phyloP scores from a whole-genome alignment of 2,888 invertebrate species.

The Hesperia comma region DNA sequence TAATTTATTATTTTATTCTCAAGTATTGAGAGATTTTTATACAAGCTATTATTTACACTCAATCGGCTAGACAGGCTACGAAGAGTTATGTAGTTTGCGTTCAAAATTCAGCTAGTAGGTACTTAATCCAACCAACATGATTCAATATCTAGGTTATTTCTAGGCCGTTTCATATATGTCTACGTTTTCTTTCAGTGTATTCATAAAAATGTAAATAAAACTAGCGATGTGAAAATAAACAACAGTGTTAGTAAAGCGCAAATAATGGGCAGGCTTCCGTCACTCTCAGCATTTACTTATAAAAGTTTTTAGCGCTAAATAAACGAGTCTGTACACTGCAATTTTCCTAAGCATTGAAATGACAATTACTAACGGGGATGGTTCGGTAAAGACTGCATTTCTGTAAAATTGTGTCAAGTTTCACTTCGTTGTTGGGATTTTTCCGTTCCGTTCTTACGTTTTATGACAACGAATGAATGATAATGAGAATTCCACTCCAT shows the following conservation, averaged over 20 bases:
- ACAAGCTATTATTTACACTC: no score
- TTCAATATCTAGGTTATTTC: no score
- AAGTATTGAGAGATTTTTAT: no score
- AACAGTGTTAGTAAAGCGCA: not conserved
- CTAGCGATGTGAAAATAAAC: not conserved
- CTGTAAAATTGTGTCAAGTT: slow-evolving; percentile 36
- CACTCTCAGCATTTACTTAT: slow-evolving; percentile 28
- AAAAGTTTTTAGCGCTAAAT: slow-evolving; percentile 35
- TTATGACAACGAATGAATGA: slow-evolving; percentile 30
- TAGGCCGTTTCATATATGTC: no score
- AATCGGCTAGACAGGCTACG: no score
- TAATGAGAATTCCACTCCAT: slow-evolving; percentile 32
- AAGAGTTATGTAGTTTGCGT: no score
- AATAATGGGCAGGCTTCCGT: slow-evolving; percentile 20
- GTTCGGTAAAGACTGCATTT: slow-evolving; percentile 35
- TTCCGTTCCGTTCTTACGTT: slow-evolving; percentile 29
- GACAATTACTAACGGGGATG: slow-evolving; percentile 34
- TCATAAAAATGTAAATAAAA: not conserved
- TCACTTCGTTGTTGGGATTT: slow-evolving; percentile 34
- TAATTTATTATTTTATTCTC: no score
- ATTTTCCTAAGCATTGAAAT: slow-evolving; percentile 35
- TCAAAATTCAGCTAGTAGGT: no score
- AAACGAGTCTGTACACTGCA: slow-evolving; percentile 31
- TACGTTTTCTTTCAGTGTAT: no score
- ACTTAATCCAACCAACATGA: no score